phyloP scores from a whole-genome alignment of 1,140 invertebrate species.

The Habropoda laboriosa region DNA sequence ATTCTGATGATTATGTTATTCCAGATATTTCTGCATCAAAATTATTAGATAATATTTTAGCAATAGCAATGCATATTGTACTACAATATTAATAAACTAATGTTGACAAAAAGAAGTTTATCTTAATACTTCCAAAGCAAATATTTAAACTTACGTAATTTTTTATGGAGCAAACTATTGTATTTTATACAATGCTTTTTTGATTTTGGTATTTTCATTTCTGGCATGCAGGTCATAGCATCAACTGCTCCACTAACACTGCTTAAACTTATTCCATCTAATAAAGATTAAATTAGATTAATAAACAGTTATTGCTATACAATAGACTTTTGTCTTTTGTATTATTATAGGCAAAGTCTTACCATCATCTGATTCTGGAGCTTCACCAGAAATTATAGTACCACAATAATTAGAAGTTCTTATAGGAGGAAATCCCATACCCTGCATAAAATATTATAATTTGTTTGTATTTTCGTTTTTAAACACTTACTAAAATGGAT shows the following conservation, averaged over 20 bases:
- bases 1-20: conserved; percentile 47
- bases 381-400: conserved; percentile 79
- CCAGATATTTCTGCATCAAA: conserved; percentile 47
- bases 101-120: conserved; percentile 53
- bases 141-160: conserved; percentile 74
- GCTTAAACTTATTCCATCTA: conserved; percentile 75
- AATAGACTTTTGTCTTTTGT: not conserved
- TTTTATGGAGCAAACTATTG: conserved; percentile 80
- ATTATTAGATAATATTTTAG: conserved; percentile 63
- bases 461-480: not conserved
- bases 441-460: conserved; percentile 59
- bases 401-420: conserved; percentile 72
- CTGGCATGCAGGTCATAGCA: conserved; percentile 75
- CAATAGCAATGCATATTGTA: conserved; percentile 66
- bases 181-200: conserved; percentile 78
- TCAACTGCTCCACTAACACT: conserved; percentile 77
- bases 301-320: not conserved
- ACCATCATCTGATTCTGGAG: conserved; percentile 79
- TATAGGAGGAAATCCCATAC: conserved; percentile 69
- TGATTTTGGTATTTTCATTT: conserved; percentile 70
- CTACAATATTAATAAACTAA: conserved; percentile 67
- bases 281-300: conserved; percentile 28
- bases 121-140: not conserved
- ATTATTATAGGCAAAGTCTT: conserved; percentile 1
- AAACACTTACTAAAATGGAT: not conserved